Base-by-base conservation (phyloP, 2,797 vertebrate genomes). In the Merluccius polli region DNA sequence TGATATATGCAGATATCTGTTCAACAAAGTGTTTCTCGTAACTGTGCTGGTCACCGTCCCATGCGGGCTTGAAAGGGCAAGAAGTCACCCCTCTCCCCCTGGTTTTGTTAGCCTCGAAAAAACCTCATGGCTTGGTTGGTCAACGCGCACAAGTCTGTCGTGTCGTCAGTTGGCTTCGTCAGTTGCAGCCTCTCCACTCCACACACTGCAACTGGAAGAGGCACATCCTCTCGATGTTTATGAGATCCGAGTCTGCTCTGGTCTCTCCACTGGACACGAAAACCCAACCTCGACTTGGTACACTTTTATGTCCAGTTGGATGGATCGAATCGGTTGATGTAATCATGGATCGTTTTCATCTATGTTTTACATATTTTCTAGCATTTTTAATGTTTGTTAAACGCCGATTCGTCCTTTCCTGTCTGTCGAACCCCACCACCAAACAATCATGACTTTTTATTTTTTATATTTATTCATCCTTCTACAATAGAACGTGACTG, bases 1-100 rank as follows among this genome's bases (percentile, higher is more conserved):
- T 95, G 94, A 99, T 97, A 99, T 99, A 99, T 98, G 97, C 98
- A 99, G 97, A 99, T 65, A 65, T 94, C 92, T 98, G 95, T 98
- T 98, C 94, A 96, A 97, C 95, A 36, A 97, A 95, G 95, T 94
- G 95, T 97, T 98, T 94, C 95, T 95, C 94, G 94, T 96, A 96
- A 94, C 93, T 94, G 95, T 97, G 95, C 96, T 96, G 97, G 95
- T 97, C 94, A 87, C 91, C 89, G 91, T 94, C 95, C 44, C 94
- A 93, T 97, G 97, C 97, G 95, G 96, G 95, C 94, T 97, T 97
- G 95, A 95, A 95, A 99, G 97, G 96, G 97, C 95, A 95, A 94
- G 96, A 92, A 94, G 93, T 91, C 93, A 93, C 83, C 79, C 67
- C 84, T 87, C 86, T 87, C 87, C 89, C 75, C 84, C 82, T 63